Evolutionary conservation across 2,113 vertebrate species (phyloP).

Genomic region (Elephas maximus): DNA sequence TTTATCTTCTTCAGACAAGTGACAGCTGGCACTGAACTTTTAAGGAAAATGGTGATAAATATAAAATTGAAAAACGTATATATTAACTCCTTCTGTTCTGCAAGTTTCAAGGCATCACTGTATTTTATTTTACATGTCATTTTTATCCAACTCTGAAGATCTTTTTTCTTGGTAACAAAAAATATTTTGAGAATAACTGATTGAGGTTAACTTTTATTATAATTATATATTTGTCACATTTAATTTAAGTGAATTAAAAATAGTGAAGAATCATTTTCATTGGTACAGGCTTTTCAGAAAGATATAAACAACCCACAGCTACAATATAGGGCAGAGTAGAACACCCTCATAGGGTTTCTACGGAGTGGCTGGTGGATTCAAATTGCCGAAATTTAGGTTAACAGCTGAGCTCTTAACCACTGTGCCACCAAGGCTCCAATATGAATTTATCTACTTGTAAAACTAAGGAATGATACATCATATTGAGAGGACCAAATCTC

Average conservation of each 20-base stretch:
- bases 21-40: neutral
- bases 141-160: neutral
- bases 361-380: too few relatives aligned
- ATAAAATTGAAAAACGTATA: neutral
- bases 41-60: neutral
- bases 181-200: neutral
- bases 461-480: neutral
- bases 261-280: neutral
- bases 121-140: neutral
- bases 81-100: neutral
- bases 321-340: too few relatives aligned
- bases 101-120: neutral
- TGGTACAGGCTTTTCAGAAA: too few relatives aligned
- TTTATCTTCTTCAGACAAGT: conserved; percentile 6
- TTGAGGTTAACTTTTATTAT: neutral
- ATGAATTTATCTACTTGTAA: neutral
- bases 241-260: neutral
- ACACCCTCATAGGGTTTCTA: too few relatives aligned
- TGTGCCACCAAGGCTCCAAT: too few relatives aligned
- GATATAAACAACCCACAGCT: too few relatives aligned
- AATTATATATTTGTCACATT: neutral
- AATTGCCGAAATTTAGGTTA: too few relatives aligned
- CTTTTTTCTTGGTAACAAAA: neutral
- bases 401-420: too few relatives aligned
- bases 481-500: neutral